Evolutionary conservation across 2,113 vertebrate genomes (phyloP).

Genomic region (Conger conger): DNA sequence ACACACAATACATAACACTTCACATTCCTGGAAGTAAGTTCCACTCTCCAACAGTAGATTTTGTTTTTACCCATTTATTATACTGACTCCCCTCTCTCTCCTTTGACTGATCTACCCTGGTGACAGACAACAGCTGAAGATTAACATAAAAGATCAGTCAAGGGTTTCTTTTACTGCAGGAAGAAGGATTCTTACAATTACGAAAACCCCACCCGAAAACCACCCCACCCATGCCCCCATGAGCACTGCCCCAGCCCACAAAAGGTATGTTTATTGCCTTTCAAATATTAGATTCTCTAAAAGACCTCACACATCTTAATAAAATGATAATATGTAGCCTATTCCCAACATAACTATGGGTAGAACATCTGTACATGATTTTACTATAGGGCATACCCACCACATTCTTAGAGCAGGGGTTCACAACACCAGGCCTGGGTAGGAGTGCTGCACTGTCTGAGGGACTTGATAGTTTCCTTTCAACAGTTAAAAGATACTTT

Average conservation of each 20-base stretch:
- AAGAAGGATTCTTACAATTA: not conserved
- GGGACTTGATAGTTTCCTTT: too few species aligned
- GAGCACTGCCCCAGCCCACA: not conserved
- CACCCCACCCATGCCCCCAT: not conserved
- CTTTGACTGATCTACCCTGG: constrained; percentile 9
- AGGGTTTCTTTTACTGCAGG: not conserved
- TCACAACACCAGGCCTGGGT: too few species aligned
- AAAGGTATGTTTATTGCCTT: not conserved
- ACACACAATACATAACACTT: not conserved
- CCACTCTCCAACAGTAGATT: not conserved
- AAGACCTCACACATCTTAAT: not conserved
- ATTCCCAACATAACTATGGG: not conserved
- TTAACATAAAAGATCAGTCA: not conserved
- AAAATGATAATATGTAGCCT: not conserved
- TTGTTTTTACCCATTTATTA: not conserved
- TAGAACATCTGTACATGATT: not conserved
- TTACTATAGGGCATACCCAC: not conserved
- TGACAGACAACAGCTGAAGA: not conserved
- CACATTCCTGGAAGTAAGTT: not conserved
- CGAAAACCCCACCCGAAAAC: not conserved
- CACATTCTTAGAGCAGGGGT: not conserved
- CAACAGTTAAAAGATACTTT: too few species aligned
- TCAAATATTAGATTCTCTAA: not conserved
- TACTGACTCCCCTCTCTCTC: not conserved
- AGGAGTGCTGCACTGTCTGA: too few species aligned